Base-by-base conservation (phyloP, 2,888 invertebrate genomes). In the Lampropteryx suffumata region DNA sequence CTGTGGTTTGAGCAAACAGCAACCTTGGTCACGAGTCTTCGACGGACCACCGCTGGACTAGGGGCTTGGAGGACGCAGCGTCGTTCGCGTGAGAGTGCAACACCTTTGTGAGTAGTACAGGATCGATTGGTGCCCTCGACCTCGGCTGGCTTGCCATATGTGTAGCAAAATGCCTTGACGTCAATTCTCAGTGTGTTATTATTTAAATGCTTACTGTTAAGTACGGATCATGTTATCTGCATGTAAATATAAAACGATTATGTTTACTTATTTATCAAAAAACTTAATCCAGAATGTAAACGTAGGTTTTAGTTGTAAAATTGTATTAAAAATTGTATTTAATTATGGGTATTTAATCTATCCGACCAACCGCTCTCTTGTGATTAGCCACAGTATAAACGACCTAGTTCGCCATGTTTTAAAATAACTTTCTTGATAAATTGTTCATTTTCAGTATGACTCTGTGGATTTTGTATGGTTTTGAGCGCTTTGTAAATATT, bases 151-250 rank as follows among this genome's bases (percentile, higher is more conserved):
- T 83, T 79, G 86, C 84, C 81, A 79, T 84, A 67, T 76, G 71
- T 82, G 76, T 87, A 82, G 87, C 87, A 74, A 82, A 82, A 82
- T 80, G 86, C 88, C 87, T 85, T 86, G 83, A 84, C 85, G 88
- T 88, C 88, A 87, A 87, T 87, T 90, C 89, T 90, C 89, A 88
- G 89, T 89, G 89, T 89, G 88, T 89, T 87, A 88, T 87, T 82
- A 88, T 89, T 89, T 88, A 89, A 80, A 86, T 79, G 89, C 89
- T 90, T 79, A 87, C 69, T 83, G 73, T 83, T 83, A 83, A 85
- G 86, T 84, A 82, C 74, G 79, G 73, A 82, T 84, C 80, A 79
- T 82, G 84, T 87, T 88, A 85, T 84, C 75, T 82, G 90, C 89
- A 88, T 90, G 90, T 90, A 90, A 87, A 90, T 90, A 90, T 86